Evolutionary conservation across 2,888 invertebrate species (phyloP).

Genomic region (Heliconius sara): DNA sequence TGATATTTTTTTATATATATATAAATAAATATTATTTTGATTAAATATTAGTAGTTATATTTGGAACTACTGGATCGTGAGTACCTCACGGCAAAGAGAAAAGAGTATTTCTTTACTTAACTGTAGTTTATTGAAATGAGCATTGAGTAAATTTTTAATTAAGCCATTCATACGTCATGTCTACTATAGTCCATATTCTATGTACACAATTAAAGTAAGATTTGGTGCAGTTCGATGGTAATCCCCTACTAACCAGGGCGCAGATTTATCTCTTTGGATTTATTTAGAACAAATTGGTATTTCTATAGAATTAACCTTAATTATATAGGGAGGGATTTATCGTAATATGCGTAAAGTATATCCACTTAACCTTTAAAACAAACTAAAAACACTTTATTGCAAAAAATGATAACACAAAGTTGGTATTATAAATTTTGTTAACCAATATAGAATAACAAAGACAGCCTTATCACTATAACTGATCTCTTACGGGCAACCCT

Average conservation of each 20-base stretch:
- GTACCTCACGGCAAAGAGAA: not conserved
- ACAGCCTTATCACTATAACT: no score
- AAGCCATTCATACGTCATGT: not conserved
- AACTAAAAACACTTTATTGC: no score
- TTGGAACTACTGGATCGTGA: not conserved
- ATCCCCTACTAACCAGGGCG: conserved; percentile 9
- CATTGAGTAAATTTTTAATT: not conserved
- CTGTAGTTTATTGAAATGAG: not conserved
- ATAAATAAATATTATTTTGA: no score
- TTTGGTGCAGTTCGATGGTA: conserved; percentile 11
- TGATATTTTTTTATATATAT: no score
- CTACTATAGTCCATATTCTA: not conserved
- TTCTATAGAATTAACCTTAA: not conserved
- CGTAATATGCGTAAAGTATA: no score
- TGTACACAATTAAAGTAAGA: conserved; percentile 12
- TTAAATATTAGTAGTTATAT: no score
- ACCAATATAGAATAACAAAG: no score
- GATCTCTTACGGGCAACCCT: no score
- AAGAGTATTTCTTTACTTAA: not conserved
- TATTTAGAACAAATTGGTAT: conserved; percentile 6
- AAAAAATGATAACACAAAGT: no score
- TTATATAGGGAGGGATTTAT: not conserved
- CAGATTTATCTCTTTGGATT: conserved; percentile 21
- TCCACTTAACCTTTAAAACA: no score
- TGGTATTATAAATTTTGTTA: no score